Conservation (phyloP, 2,888 invertebrate genomes). For the Amphipoea lucens region DNA sequence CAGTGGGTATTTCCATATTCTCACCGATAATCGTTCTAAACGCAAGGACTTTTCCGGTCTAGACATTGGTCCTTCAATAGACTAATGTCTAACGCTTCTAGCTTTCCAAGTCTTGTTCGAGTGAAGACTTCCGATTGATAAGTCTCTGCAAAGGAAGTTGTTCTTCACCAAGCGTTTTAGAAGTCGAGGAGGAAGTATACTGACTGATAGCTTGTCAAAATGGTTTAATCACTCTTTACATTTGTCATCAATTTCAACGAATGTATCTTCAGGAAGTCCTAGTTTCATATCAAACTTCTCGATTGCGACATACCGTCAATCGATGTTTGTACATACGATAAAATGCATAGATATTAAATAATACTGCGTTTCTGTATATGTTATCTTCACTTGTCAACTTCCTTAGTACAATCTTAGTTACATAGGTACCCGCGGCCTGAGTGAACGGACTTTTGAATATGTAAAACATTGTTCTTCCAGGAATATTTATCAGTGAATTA, state of each 20-base stretch:
- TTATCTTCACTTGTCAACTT: conserved; percentile 67
- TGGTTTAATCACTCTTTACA: conserved; percentile 16
- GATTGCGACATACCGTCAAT: conserved; percentile 65
- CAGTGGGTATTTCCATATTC: neutral
- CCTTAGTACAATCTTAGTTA: conserved; percentile 62
- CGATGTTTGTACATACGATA: conserved; percentile 63
- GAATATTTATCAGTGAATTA: conserved; percentile 48
- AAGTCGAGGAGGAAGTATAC: neutral
- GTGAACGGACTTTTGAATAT: conserved; percentile 48
- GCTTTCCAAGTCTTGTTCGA: conserved; percentile 6
- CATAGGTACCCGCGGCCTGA: conserved; percentile 36
- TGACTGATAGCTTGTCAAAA: conserved; percentile 16
- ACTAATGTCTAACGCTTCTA: neutral
- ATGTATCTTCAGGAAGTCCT: conserved; percentile 46
- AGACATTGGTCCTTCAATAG: conserved; percentile 1
- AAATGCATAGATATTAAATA: conserved; percentile 56
- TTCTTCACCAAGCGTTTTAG: conserved; percentile 4
- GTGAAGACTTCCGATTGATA: conserved; percentile 26
- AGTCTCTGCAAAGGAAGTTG: conserved; percentile 10
- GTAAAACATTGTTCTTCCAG: conserved; percentile 47
- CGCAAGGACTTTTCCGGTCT: conserved; percentile 1
- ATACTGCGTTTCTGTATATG: conserved; percentile 46
- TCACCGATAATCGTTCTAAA: neutral
- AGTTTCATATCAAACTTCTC: conserved; percentile 53
- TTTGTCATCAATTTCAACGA: conserved; percentile 30